A percentile compares a stretch with the other conserved stretches of the same genome.
Evolutionary conservation across 2,888 invertebrate genomes (phyloP).

Genomic region (Epirrita christyi): DNA sequence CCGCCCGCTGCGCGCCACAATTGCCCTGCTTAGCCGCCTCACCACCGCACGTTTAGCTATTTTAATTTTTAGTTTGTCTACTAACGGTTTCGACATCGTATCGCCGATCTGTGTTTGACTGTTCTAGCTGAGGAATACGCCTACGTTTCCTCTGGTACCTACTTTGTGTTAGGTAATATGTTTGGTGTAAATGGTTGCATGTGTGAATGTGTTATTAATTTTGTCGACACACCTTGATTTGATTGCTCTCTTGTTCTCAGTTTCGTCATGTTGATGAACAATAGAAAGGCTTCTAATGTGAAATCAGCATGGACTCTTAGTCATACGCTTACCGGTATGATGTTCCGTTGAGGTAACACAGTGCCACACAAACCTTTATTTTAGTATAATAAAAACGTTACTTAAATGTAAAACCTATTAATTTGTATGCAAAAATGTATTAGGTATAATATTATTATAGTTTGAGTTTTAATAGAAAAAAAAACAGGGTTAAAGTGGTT

Average conservation of each 20-base stretch:
- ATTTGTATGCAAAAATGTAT: no score
- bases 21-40: slow-evolving; percentile 81
- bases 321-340: no score
- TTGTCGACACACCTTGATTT: slow-evolving; percentile 48
- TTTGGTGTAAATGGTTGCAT: slow-evolving; percentile 24
- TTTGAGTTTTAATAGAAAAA: no score
- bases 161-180: slow-evolving; percentile 28
- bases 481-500: no score
- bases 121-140: slow-evolving; percentile 49
- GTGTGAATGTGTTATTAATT: slow-evolving; percentile 36
- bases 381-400: no score
- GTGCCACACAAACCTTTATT: no score
- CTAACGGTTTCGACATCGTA: slow-evolving; percentile 78
- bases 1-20: slow-evolving; percentile 82
- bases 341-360: no score
- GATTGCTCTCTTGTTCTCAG: slow-evolving; percentile 57
- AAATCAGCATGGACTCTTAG: slow-evolving; percentile 37
- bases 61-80: slow-evolving; percentile 84
- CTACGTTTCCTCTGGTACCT: slow-evolving; percentile 43
- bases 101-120: slow-evolving; percentile 59
- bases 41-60: slow-evolving; percentile 80
- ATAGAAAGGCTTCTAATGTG: slow-evolving; percentile 47
- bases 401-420: no score
- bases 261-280: slow-evolving; percentile 45
- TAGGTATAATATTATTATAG: no score